phyloP scores from a whole-genome alignment of 1,140 invertebrate species.

The Saccostrea glomerata region DNA sequence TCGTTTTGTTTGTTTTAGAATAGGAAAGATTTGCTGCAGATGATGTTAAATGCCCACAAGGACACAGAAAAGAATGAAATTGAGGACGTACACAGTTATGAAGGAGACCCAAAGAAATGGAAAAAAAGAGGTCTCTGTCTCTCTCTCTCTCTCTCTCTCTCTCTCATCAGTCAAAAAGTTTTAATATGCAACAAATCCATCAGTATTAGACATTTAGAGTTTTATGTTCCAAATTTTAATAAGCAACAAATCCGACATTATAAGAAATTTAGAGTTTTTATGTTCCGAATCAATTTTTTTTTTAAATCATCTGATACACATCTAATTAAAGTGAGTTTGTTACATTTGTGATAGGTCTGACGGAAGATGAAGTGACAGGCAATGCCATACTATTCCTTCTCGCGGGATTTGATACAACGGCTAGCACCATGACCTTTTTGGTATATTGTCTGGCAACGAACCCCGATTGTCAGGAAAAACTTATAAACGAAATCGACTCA shows the following conservation, averaged over 20 bases:
- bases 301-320: too few relatives aligned
- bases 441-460: slow-evolving; percentile 85
- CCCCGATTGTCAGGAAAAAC: slow-evolving; percentile 83
- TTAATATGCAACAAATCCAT: too few relatives aligned
- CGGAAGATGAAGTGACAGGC: slow-evolving; percentile 62
- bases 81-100: neutral
- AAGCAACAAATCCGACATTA: too few relatives aligned
- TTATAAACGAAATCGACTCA: slow-evolving; percentile 83
- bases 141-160: too few relatives aligned
- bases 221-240: too few relatives aligned
- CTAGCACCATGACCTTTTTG: slow-evolving; percentile 84
- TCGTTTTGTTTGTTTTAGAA: too few relatives aligned
- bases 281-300: too few relatives aligned
- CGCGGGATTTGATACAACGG: slow-evolving; percentile 89
- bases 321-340: too few relatives aligned
- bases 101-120: neutral
- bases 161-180: neutral
- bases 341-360: slow-evolving; percentile 54
- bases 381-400: slow-evolving; percentile 78
- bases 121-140: neutral
- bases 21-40: slow-evolving; percentile 45
- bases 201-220: too few relatives aligned
- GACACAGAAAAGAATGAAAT: slow-evolving; percentile 8
- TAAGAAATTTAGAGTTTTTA: too few relatives aligned
- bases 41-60: slow-evolving; percentile 51